Percentiles rank a stretch among this genome's conserved stretches.
Conservation (phyloP, 2,888 invertebrate species). For the Meiosimyza decipiens region DNA sequence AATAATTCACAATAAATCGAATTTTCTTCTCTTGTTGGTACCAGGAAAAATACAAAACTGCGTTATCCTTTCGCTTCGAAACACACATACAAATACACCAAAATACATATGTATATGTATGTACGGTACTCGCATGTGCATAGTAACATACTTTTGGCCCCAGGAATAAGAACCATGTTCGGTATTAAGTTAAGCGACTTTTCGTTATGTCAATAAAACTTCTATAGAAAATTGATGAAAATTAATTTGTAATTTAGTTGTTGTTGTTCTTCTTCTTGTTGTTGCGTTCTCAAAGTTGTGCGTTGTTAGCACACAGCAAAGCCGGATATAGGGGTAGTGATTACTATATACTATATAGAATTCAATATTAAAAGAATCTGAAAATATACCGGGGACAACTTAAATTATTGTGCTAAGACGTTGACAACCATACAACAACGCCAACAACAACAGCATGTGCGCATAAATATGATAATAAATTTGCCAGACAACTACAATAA, state of each 20-base stretch:
- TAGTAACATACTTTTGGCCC: neutral
- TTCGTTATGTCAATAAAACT: conserved; percentile 14
- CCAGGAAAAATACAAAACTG: neutral
- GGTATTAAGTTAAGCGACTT: neutral
- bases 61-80: neutral
- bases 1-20: conserved; percentile 28
- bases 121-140: too few relatives aligned
- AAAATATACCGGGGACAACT: neutral
- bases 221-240: conserved; percentile 27
- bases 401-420: conserved; percentile 9
- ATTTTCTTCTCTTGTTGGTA: conserved; percentile 14
- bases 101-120: neutral
- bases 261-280: conserved; percentile 6
- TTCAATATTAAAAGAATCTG: too few relatives aligned
- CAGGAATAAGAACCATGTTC: neutral
- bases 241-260: conserved; percentile 32
- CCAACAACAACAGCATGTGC: neutral
- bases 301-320: neutral
- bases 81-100: neutral
- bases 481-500: neutral
- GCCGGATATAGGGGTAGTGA: neutral
- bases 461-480: conserved; percentile 6
- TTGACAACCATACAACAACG: neutral
- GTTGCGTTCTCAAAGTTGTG: neutral
- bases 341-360: too few relatives aligned